A percentile compares a stretch with the other conserved stretches of the same genome.
phyloP scores from a whole-genome alignment of 2,888 invertebrate genomes.

The Conchocele bisecta region DNA sequence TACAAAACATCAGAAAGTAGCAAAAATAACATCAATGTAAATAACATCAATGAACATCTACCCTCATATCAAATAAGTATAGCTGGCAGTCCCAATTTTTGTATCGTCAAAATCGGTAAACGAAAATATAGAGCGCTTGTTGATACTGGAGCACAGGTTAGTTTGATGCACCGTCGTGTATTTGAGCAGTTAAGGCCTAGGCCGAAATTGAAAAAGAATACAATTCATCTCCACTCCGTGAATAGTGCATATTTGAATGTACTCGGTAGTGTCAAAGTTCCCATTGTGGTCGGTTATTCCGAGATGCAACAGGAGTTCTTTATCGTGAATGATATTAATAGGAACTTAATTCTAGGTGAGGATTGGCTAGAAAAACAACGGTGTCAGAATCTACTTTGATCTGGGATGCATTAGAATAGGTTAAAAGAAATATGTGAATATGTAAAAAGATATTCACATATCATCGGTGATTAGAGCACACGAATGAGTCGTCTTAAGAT shows the following conservation, averaged over 20 bases:
- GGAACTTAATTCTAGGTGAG: constrained; percentile 11
- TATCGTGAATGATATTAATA: constrained; percentile 20
- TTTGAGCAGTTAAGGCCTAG: constrained; percentile 17
- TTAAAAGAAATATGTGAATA: not conserved
- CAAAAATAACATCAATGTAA: too few relatives aligned
- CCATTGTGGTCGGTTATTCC: constrained; percentile 15
- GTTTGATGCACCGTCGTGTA: constrained; percentile 34
- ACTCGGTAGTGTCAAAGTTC: constrained; percentile 20
- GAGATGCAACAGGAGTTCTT: constrained; percentile 11
- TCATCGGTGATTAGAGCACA: not conserved
- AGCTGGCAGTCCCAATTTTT: constrained; percentile 28
- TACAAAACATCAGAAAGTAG: not conserved
- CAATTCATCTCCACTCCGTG: constrained; percentile 18
- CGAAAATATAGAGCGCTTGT: constrained; percentile 31
- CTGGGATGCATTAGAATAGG: constrained; percentile 17
- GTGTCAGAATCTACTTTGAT: constrained; percentile 23
- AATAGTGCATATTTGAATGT: constrained; percentile 5
- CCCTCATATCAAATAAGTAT: not conserved
- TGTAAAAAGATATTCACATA: constrained; percentile 29
- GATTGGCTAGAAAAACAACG: constrained; percentile 12
- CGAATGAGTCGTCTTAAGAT: not conserved
- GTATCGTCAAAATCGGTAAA: constrained; percentile 19
- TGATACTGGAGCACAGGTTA: constrained; percentile 32
- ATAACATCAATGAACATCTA: too few relatives aligned
- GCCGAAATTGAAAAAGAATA: constrained; percentile 6